These are phyloP conservation scores for Psammodynastes pulverulentus DNA, from an alignment of 2,113 vertebrate species.

Conservation along the genomic window DNA sequence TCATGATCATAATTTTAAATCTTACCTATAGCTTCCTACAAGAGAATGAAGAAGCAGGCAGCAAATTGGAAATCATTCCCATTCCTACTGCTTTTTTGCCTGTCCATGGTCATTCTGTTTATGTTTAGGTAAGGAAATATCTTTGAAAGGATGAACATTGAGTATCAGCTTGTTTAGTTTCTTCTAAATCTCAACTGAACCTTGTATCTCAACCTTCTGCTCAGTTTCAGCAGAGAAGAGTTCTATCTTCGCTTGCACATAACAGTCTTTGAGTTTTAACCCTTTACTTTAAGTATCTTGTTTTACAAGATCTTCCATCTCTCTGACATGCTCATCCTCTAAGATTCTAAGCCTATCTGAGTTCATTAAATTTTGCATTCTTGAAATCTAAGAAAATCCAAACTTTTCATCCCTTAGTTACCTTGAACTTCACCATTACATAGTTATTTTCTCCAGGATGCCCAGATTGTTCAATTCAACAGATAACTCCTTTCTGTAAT, in stretches of 20 bases:
- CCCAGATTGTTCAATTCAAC: not conserved
- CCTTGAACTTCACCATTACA: not conserved
- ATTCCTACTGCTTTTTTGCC: too few relatives aligned
- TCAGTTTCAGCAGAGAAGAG: not conserved
- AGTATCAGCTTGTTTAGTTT: too few relatives aligned
- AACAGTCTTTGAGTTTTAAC: not conserved
- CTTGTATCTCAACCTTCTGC: not conserved
- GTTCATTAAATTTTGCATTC: not conserved
- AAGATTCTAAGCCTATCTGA: not conserved
- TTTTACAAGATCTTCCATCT: not conserved
- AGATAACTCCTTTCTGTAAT: not conserved
- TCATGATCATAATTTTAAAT: too few relatives aligned
- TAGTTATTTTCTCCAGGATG: not conserved
- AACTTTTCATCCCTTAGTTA: not conserved
- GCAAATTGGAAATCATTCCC: too few relatives aligned
- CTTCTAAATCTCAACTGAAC: not conserved
- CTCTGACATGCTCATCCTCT: not conserved
- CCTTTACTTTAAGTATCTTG: not conserved
- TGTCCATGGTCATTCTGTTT: too few relatives aligned
- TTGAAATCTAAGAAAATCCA: not conserved
- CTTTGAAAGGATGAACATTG: too few relatives aligned
- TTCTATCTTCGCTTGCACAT: not conserved
- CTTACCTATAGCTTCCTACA: too few relatives aligned
- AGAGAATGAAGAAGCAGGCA: too few relatives aligned
- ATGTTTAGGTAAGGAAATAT: too few relatives aligned